Evolutionary conservation across 2,797 vertebrate genomes (phyloP), one percentile per base, ranked within the genome.

Genomic region (Benthosema pterotum): DNA sequence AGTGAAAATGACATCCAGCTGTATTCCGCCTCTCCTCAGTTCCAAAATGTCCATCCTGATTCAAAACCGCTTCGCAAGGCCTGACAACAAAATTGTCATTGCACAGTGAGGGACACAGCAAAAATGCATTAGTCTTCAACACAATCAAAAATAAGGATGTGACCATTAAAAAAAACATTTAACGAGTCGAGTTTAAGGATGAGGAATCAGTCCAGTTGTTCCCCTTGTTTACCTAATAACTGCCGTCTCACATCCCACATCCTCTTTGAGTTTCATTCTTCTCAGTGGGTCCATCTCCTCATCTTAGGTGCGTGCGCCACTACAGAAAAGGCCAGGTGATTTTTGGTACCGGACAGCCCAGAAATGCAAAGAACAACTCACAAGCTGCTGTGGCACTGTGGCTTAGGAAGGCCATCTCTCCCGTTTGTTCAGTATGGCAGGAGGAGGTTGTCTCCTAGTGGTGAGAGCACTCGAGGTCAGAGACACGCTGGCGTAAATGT

Each of bases 401-500:
- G 42, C 32, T 42, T n/a, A n/a, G 13, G 52, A 38, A 51, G 42
- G 11, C 32, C 0, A 22, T 19, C 63, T 43, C 17, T 42, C 50
- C 59, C 32, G 42, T 2, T n/a, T 61, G 32, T 74, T 57, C 78
- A 4, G 8, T 8, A 72, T 60, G 76, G 56, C 60, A 22, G 28
- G 28, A 15, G 77, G 42, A 67, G 75, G 63, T 75, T 51, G 74
- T n/a, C 11, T 58, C 57, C 60, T 75, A 76, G 59, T 63, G 83
- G 12, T 61, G 63, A 0, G 83, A 11, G 0, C 71, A 56, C 45
- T 90, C 85, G 54, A 96, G 77, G 28, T 97, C 95, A 0, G 71
- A 0, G 16, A 98, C 77, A 0, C 93, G 94, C 77, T 94, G 95
- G 0, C 97, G 95, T 65, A 99, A 90, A 88, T 97, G 94, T 63